Percentiles rank a stretch among this genome's conserved stretches.
These are phyloP conservation scores for Spodoptera litura DNA, from an alignment of 1,140 invertebrate species.

Conservation along the genomic window DNA sequence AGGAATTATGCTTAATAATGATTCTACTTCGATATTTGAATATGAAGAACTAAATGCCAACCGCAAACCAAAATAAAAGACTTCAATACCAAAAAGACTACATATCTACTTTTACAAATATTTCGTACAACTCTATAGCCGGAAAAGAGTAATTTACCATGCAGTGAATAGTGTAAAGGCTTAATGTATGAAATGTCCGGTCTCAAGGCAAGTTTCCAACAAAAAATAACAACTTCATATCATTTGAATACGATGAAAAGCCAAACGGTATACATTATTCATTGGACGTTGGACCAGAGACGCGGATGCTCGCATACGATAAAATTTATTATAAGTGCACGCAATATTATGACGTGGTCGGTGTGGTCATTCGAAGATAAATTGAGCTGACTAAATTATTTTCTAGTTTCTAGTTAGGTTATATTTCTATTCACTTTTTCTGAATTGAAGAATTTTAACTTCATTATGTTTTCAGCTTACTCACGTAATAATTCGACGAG, in stretches of 20 bases:
- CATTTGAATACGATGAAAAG: slow-evolving; percentile 75
- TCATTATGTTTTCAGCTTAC: too few relatives aligned
- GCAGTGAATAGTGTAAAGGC: slow-evolving; percentile 36
- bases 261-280: slow-evolving; percentile 72
- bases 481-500: too few relatives aligned
- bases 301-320: slow-evolving; percentile 33
- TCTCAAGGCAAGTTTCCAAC: slow-evolving; percentile 68
- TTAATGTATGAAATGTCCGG: slow-evolving; percentile 63
- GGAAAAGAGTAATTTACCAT: slow-evolving; percentile 9
- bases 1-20: too few relatives aligned
- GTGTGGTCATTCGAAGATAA: slow-evolving; percentile 6
- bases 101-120: too few relatives aligned
- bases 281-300: slow-evolving; percentile 48
- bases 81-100: too few relatives aligned
- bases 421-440: too few relatives aligned
- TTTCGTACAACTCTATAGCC: background rate
- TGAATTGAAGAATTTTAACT: too few relatives aligned
- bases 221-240: slow-evolving; percentile 71
- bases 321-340: slow-evolving; percentile 47
- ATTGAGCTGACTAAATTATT: background rate
- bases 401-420: background rate
- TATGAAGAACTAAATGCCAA: too few relatives aligned
- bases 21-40: too few relatives aligned
- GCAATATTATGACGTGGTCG: slow-evolving; percentile 31
- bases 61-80: too few relatives aligned